phyloP scores from a whole-genome alignment of 2,797 vertebrate species.

The Choloepus didactylus region DNA sequence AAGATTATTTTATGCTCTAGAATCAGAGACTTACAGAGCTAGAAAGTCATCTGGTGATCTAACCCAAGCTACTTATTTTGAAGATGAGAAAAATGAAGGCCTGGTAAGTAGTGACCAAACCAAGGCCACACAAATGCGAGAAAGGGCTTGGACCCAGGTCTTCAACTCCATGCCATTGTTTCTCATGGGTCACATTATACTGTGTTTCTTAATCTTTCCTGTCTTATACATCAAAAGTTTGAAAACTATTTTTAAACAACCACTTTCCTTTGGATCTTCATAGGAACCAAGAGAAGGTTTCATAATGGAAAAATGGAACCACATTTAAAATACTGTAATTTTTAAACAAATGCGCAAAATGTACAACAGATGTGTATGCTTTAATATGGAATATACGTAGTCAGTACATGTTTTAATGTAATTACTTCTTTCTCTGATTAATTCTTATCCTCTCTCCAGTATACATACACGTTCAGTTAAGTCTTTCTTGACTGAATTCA shows the following conservation, averaged over 20 bases:
- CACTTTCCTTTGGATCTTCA: background rate
- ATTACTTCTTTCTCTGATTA: background rate
- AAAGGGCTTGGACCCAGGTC: background rate
- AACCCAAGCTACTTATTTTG: too few species aligned
- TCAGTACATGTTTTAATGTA: background rate
- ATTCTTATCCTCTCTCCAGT: background rate
- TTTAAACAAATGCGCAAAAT: background rate
- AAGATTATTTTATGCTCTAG: background rate
- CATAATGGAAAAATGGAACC: background rate
- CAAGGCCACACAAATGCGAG: background rate
- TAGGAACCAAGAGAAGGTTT: background rate
- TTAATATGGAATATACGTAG: background rate
- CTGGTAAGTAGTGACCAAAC: background rate
- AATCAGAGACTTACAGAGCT: background rate
- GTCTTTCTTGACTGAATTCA: background rate
- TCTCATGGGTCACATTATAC: background rate
- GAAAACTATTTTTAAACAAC: slow-evolving; percentile 45
- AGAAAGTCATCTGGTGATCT: background rate
- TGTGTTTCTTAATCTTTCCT: background rate
- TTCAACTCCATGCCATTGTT: background rate
- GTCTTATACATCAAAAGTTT: background rate
- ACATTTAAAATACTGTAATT: background rate
- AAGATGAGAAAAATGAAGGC: background rate
- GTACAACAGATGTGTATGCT: background rate
- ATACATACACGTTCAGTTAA: background rate